Conservation (phyloP, 2,113 vertebrate genomes). For the Apteryx owenii region DNA sequence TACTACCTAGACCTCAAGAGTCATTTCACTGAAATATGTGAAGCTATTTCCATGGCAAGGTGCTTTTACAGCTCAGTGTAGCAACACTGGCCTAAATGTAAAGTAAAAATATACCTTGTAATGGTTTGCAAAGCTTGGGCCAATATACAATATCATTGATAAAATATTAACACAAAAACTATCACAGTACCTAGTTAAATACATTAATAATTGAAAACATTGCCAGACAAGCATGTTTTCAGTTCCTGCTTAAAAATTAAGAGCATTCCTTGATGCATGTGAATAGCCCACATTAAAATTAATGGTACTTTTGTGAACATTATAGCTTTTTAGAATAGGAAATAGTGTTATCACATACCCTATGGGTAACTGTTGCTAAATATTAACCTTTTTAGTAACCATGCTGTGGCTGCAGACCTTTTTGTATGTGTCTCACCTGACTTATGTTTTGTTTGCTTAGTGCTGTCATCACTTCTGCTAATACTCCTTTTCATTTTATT, state of each 20-base stretch:
- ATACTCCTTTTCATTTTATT: not conserved
- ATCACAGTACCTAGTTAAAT: slow-evolving; percentile 11
- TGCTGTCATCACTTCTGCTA: not conserved
- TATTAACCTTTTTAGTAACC: not conserved
- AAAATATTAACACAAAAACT: slow-evolving; percentile 41
- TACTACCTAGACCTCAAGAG: not conserved
- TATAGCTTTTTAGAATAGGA: not conserved
- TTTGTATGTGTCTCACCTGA: not conserved
- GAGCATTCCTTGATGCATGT: not conserved
- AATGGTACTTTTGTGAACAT: slow-evolving; percentile 7
- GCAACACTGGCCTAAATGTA: not conserved
- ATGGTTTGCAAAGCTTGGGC: not conserved
- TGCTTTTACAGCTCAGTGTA: not conserved
- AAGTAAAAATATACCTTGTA: not conserved
- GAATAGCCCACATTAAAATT: slow-evolving; percentile 37
- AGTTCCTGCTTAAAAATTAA: slow-evolving; percentile 47
- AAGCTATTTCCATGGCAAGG: not conserved
- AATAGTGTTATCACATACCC: not conserved
- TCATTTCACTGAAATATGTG: not conserved
- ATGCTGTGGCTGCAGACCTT: accelerated
- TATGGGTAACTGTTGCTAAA: not conserved
- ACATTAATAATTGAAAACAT: slow-evolving; percentile 50
- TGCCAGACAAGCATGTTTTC: not conserved
- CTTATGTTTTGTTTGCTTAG: not conserved
- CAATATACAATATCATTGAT: not conserved